Base-by-base conservation (phyloP, 2,113 vertebrate genomes). In the Mobula hypostoma region DNA sequence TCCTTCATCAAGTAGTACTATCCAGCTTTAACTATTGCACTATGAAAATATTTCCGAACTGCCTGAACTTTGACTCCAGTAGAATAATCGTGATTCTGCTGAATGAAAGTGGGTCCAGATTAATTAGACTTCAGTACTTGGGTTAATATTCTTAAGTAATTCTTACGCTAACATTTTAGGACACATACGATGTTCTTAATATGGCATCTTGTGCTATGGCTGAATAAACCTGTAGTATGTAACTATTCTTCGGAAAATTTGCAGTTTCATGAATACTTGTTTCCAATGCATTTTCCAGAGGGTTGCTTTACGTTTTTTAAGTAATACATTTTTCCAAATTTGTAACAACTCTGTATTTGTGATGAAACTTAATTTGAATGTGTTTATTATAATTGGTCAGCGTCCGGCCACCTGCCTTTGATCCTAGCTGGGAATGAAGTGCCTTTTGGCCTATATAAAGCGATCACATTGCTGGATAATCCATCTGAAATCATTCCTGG, bases 1-100 rank as follows among this genome's bases (percentile, higher is more conserved):
- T 76, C 70, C 70, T 68, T 93, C 91, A 93, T 74, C 91, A 93
- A 40, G 70, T 48, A 48, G 36, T 68, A 76, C 21, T 74, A 40
- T 93, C 48, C 70, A 48, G 70, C 21, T 74, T 74, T 93, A 56
- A 93, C 91, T 93, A 12, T 93, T 74, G 24, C 40, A 5, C 70
- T 74, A 9, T 70, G 66, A 66, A 90, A 66, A 66, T 90, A 90
- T 90, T 90, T 90, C 85, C 66, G 66, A 48, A 76, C 24, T 24
- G 68, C 40, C 21, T 32, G 61, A 90, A 90, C 85, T 90, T 66
- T 68, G 24, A 93, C 70, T 74, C 32, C 32, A 74, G 70, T 48
- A 48, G 70, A 74, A 74, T 48, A 93, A 93, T 11, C 32, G 68
- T 72, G 68, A 72, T 72, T 92, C 21, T 72, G 36, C 9, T 24